Conservation (phyloP, 2,113 vertebrate species). For the Thinocorus orbignyianus region DNA sequence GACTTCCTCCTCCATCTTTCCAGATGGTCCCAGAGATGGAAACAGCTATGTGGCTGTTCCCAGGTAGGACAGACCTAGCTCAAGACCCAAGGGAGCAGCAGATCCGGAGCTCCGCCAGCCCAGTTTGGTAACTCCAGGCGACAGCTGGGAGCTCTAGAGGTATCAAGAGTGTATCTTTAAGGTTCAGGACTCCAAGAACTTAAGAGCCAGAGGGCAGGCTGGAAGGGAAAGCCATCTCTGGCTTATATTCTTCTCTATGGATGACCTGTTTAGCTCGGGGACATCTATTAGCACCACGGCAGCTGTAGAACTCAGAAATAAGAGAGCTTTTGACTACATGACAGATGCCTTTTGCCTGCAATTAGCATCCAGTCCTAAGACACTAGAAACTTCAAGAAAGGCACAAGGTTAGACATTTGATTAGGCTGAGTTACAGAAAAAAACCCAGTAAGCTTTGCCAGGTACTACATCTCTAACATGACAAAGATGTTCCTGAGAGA, state of each 20-base stretch:
- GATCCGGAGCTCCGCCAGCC: background rate
- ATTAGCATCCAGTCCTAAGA: background rate
- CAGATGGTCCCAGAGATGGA: background rate
- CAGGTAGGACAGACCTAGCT: background rate
- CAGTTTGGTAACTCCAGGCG: background rate
- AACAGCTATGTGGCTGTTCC: background rate
- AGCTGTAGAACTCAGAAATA: background rate
- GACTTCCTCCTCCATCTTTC: background rate
- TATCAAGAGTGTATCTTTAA: background rate
- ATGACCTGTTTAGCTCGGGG: background rate
- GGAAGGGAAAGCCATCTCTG: background rate
- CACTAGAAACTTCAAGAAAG: background rate
- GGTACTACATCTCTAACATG: background rate
- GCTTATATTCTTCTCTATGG: background rate
- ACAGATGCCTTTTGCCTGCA: background rate
- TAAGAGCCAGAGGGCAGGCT: background rate
- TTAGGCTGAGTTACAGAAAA: background rate
- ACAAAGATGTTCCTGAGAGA: background rate
- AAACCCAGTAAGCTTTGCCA: background rate
- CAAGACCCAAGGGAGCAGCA: background rate
- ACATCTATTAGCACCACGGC: accelerated
- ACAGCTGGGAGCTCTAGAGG: background rate
- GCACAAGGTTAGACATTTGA: background rate
- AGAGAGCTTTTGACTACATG: background rate
- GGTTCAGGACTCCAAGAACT: background rate